These are phyloP conservation scores for Proctacanthus coquilletti DNA, from an alignment of 1,140 invertebrate species.

Conservation along the genomic window DNA sequence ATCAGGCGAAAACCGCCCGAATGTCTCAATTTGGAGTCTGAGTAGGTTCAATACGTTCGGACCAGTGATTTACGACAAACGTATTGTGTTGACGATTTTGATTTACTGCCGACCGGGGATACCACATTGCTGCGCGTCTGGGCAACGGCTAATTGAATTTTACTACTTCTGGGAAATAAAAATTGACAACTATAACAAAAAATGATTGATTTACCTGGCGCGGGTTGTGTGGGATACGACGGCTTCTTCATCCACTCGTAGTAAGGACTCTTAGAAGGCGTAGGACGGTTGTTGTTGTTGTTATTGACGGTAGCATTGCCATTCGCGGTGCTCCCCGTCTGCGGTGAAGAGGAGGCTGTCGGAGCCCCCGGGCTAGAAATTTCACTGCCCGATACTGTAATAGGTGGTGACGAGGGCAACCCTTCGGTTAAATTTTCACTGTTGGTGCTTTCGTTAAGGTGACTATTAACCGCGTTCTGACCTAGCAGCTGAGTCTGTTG, in stretches of 20 bases:
- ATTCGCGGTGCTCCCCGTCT: slow-evolving; percentile 14
- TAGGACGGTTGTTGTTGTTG: slow-evolving; percentile 34
- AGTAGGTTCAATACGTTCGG: too few relatives aligned
- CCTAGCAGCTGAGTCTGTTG: slow-evolving; percentile 19
- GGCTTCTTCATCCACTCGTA: slow-evolving; percentile 85
- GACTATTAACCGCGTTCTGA: slow-evolving; percentile 24
- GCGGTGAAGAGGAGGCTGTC: slow-evolving; percentile 27
- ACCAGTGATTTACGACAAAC: too few relatives aligned
- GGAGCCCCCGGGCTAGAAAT: slow-evolving; percentile 45
- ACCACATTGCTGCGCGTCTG: too few relatives aligned
- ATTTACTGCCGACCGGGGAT: too few relatives aligned
- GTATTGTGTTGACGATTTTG: too few relatives aligned
- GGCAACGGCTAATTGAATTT: too few relatives aligned
- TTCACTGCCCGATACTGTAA: slow-evolving; percentile 46
- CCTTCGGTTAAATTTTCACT: slow-evolving; percentile 15
- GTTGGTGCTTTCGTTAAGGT: slow-evolving; percentile 21
- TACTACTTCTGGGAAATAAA: too few relatives aligned
- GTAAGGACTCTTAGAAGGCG: slow-evolving; percentile 56
- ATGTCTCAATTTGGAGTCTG: too few relatives aligned
- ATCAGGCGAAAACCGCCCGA: too few relatives aligned
- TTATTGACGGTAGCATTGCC: slow-evolving; percentile 12
- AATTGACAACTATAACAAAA: too few relatives aligned
- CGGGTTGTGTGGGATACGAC: slow-evolving; percentile 63
- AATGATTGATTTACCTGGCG: slow-evolving; percentile 48
- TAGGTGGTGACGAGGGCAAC: slow-evolving; percentile 41